Percentiles rank a stretch among this genome's conserved stretches.
These are phyloP conservation scores for Papilio aristodemus DNA, from an alignment of 1,140 invertebrate genomes.

Conservation along the genomic window DNA sequence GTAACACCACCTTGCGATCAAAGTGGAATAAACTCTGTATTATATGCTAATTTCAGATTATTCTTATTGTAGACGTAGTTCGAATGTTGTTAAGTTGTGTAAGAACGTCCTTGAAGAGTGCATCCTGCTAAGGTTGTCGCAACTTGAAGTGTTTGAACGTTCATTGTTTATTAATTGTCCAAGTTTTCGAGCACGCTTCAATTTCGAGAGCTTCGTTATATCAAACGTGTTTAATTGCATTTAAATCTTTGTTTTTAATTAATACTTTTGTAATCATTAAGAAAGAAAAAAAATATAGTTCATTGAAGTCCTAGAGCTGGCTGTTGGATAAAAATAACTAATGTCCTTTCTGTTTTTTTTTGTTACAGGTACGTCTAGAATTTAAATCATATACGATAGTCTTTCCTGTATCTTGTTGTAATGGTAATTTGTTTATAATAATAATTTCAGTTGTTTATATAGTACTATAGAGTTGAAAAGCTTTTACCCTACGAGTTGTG, in stretches of 20 bases:
- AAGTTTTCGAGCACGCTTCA: conserved; percentile 28
- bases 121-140: conserved; percentile 16
- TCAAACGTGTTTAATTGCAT: not conserved
- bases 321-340: too few relatives aligned
- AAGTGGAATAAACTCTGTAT: too few relatives aligned
- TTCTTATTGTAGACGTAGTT: too few relatives aligned
- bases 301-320: not conserved
- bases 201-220: conserved; percentile 12
- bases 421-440: too few relatives aligned
- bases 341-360: not conserved
- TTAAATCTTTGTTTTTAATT: conserved; percentile 2
- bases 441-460: too few relatives aligned
- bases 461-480: too few relatives aligned
- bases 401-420: too few relatives aligned
- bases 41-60: too few relatives aligned
- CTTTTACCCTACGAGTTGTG: too few relatives aligned
- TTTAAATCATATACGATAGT: too few relatives aligned
- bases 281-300: not conserved
- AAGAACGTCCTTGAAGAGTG: not conserved
- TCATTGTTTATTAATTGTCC: conserved; percentile 34
- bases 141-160: not conserved
- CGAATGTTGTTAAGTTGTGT: too few relatives aligned
- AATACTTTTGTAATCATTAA: conserved; percentile 10
- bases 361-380: not conserved
- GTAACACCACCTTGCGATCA: too few relatives aligned